Evolutionary conservation across 2,113 vertebrate species (phyloP), one percentile per base, ranked within the genome.

Genomic region (Grus americana): DNA sequence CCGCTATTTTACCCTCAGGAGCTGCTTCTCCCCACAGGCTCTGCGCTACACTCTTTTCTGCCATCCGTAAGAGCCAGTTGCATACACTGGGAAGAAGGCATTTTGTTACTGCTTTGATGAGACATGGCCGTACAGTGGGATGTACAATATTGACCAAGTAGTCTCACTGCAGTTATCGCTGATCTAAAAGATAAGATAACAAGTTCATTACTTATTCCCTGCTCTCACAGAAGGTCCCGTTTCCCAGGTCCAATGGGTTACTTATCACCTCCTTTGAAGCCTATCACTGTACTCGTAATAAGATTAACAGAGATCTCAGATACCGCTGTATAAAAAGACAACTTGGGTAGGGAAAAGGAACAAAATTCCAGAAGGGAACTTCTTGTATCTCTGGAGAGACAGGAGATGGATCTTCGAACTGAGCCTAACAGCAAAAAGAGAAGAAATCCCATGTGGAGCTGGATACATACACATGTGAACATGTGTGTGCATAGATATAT

Each of bases 111-210:
- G 22, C 36, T 65, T 15, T 38, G 49, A 32, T 52, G 52, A 93
- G 34, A 83, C 4, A 1, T 8, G 52, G 59, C 50, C 3, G 0
- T 6, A 16, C 34, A 46, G 47, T 8, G 68, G 75, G 27, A 55
- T 22, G 50, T 34, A 62, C 57, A 58, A 23, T 54, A 73, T 15
- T 79, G 71, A 85, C 66, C 46, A 27, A 94, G 67, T 73, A 79
- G 74, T 89, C 91, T 57, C 74, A 20, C 66, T 75, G 44, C 81
- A 78, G 57, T 36, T 91, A 91, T 68, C 6, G 0, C n/a, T 79
- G 74, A 92, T 76, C 49, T 59, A 42, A 70, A 70, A 68, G 54
- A 84, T 74, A 82, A 74, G 91, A 85, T 85, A 84, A 89, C 13
- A 47, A 34, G 13, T 30, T 87, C 30, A 58, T 72, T 79, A 34